Evolutionary conservation across 2,113 vertebrate genomes (phyloP), one percentile per base, ranked within the genome.

Genomic region (Telmatochromis bifrenatus): DNA sequence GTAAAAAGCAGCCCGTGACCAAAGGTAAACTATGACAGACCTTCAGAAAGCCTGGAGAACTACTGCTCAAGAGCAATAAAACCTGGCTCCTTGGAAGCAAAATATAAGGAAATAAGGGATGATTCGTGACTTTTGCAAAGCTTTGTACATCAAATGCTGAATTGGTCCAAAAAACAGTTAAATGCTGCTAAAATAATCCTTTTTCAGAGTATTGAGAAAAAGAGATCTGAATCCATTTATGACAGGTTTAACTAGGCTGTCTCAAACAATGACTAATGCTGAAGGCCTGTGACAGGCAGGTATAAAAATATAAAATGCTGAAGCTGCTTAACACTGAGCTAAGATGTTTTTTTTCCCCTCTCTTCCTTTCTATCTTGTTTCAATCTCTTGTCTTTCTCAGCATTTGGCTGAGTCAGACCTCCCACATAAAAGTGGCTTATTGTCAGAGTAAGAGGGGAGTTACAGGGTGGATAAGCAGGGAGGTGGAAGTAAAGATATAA

Each of bases 361-460:
- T 37, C 23, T 83, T 84, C 15, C 37, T 31, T 73, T 51, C 42
- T 81, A 82, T 88, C 73, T 92, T 88, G 73, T 89, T 89, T 83
- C 53, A 82, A 65, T 87, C 75, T 80, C 81, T 84, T 87, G 87
- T 89, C 85, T 85, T 92, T 88, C 73, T 39, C 81, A 21, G 68
- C 14, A 15, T 90, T 87, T 19, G 87, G 89, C 89, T 91, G 90
- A 93, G 85, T 94, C 91, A 94, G 88, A 94, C 90, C 84, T 93
- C 89, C 90, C 88, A 92, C 88, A 88, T 89, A 81, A 95, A 94
- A 93, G 93, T 93, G 88, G 85, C 90, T 93, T 91, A 93, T 91
- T 94, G 93, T 95, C 87, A 85, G 82, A 92, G 88, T 89, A 83
- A 89, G 84, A 82, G 45, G 58, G 79, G 87, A 89, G 92, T 86